phyloP scores from a whole-genome alignment of 2,113 vertebrate genomes.

The Reinhardtius hippoglossoides region DNA sequence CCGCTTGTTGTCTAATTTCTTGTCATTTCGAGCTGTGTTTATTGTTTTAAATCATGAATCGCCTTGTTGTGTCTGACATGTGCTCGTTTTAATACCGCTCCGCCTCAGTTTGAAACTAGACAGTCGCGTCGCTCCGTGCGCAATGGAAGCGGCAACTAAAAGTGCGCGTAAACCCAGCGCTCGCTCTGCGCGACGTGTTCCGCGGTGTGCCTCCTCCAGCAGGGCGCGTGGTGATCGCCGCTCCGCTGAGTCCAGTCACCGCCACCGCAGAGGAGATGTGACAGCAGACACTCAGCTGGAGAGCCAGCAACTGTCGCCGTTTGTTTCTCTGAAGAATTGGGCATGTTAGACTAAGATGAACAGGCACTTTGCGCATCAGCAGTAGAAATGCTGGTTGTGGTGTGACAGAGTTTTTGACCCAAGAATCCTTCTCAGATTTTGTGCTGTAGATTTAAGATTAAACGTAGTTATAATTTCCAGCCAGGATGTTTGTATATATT shows the following conservation, averaged over 20 bases:
- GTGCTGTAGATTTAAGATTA: no score
- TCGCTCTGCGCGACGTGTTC: not conserved
- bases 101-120: not conserved
- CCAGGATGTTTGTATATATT: no score
- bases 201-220: not conserved
- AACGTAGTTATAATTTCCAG: no score
- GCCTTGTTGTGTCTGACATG: no score
- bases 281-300: not conserved
- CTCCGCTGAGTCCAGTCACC: not conserved
- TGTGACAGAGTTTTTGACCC: slow-evolving; percentile 9
- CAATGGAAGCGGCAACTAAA: no score
- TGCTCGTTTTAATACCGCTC: no score
- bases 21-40: no score
- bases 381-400: not conserved
- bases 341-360: no score
- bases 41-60: no score
- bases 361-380: no score
- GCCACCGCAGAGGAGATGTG: not conserved
- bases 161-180: no score
- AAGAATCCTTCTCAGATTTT: not conserved
- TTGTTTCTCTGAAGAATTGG: not conserved
- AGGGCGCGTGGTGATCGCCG: not conserved
- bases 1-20: no score
- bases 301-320: not conserved
- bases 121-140: not conserved